Conservation (phyloP, 2,888 invertebrate species). For the Drosophila seclusa region DNA sequence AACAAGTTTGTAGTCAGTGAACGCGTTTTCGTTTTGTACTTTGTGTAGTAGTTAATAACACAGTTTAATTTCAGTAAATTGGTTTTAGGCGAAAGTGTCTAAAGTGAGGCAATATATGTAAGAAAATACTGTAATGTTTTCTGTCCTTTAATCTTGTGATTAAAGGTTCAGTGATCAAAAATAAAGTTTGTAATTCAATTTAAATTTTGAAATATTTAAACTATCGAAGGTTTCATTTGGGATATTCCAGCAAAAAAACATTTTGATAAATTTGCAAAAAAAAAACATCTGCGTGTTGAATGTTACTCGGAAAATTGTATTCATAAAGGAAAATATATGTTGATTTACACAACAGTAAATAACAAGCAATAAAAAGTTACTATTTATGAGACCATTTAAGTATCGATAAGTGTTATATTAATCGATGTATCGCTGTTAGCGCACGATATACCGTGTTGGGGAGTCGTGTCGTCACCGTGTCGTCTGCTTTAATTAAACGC, state of each 20-base stretch:
- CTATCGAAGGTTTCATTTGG: neutral
- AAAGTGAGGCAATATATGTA: slow-evolving; percentile 59
- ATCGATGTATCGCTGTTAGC: slow-evolving; percentile 20
- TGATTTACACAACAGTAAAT: neutral
- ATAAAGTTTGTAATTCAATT: neutral
- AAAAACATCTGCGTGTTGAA: neutral
- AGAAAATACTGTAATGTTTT: slow-evolving; percentile 26
- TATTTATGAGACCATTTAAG: neutral
- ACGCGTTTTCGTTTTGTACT: slow-evolving; percentile 45
- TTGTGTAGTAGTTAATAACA: slow-evolving; percentile 45
- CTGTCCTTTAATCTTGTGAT: slow-evolving; percentile 55
- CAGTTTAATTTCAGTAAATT: slow-evolving; percentile 25
- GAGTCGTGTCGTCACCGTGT: slow-evolving; percentile 43
- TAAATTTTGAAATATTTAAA: slow-evolving; percentile 1
- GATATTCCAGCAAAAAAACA: neutral
- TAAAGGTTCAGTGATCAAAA: slow-evolving; percentile 59
- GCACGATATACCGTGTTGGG: slow-evolving; percentile 27
- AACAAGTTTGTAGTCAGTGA: slow-evolving; percentile 35
- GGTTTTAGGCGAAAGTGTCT: slow-evolving; percentile 49
- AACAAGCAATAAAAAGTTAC: neutral
- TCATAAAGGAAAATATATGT: neutral
- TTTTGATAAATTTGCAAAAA: neutral
- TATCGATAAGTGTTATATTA: neutral
- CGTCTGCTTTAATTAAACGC: slow-evolving; percentile 74
- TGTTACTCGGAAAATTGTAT: neutral